Conservation (phyloP, 2,113 vertebrate species). For the Anolis sagrei region DNA sequence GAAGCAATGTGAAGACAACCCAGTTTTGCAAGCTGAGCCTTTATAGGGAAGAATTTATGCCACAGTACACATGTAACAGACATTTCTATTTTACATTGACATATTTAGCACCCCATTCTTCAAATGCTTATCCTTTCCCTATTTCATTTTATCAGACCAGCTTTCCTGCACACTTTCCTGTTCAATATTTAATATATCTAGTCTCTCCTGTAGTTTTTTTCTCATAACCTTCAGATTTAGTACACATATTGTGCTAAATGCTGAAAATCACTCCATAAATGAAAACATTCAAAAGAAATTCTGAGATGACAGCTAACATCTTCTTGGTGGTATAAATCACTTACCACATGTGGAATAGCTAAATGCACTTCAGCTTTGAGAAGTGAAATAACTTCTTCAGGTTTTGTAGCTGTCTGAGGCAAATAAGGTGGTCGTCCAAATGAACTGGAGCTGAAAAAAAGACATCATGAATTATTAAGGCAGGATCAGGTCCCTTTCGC, state of each 20-base stretch:
- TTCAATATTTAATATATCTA: neutral
- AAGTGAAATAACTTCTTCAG: constrained; percentile 69
- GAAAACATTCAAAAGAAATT: neutral
- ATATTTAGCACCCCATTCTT: neutral
- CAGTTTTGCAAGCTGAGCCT: neutral
- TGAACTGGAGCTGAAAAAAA: constrained; percentile 62
- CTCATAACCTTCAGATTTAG: neutral
- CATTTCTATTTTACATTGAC: neutral
- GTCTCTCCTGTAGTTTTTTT: neutral
- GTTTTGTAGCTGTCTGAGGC: constrained; percentile 27
- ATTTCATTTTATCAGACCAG: neutral
- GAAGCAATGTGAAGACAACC: neutral
- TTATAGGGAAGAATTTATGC: neutral
- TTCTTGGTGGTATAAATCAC: constrained; percentile 43
- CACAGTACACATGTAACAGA: neutral
- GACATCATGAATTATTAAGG: no score
- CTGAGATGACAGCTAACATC: neutral
- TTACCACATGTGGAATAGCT: constrained; percentile 80
- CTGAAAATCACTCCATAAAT: neutral
- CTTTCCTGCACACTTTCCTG: neutral
- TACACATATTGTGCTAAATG: no score
- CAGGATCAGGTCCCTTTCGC: no score
- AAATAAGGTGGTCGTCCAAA: constrained; percentile 57
- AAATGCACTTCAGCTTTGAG: constrained; percentile 83
- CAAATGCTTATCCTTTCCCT: neutral